Percentiles rank a stretch among this genome's conserved stretches.
phyloP scores from a whole-genome alignment of 2,888 invertebrate genomes.

The Cristatella mucedo region DNA sequence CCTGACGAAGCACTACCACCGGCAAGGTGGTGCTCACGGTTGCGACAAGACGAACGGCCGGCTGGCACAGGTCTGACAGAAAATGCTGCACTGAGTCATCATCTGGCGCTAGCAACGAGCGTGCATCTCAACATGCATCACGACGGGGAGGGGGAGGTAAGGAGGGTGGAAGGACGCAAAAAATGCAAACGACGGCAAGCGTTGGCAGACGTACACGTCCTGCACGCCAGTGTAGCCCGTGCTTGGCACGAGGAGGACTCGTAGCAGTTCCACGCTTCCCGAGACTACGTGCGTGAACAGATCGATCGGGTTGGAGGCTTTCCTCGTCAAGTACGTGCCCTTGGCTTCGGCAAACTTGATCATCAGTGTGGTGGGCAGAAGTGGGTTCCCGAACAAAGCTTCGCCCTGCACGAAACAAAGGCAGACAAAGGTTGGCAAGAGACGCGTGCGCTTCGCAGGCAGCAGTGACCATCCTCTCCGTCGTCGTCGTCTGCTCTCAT shows the following conservation, averaged over 20 bases:
- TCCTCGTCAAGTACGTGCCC: conserved; percentile 68
- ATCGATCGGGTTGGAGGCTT: conserved; percentile 78
- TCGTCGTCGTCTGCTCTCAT: no score
- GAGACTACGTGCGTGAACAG: conserved; percentile 89
- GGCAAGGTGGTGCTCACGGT: no score
- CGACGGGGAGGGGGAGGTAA: no score
- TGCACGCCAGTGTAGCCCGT: conserved; percentile 77
- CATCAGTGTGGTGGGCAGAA: conserved; percentile 79
- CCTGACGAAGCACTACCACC: no score
- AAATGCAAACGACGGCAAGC: no score
- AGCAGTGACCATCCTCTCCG: no score
- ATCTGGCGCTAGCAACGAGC: no score
- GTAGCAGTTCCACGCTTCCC: conserved; percentile 82
- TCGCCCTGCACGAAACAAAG: conserved; percentile 49
- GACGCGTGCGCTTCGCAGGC: background rate
- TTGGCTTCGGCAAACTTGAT: conserved; percentile 77
- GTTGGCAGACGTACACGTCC: conserved; percentile 49
- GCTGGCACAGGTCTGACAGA: no score
- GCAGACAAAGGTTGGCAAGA: background rate
- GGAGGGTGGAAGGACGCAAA: no score
- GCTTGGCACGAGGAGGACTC: conserved; percentile 82
- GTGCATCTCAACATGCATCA: no score
- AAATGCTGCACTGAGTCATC: no score
- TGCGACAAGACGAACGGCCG: no score
- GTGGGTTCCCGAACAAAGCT: conserved; percentile 80